Evolutionary conservation across 2,113 vertebrate species (phyloP).

Genomic region (Anolis sagrei): DNA sequence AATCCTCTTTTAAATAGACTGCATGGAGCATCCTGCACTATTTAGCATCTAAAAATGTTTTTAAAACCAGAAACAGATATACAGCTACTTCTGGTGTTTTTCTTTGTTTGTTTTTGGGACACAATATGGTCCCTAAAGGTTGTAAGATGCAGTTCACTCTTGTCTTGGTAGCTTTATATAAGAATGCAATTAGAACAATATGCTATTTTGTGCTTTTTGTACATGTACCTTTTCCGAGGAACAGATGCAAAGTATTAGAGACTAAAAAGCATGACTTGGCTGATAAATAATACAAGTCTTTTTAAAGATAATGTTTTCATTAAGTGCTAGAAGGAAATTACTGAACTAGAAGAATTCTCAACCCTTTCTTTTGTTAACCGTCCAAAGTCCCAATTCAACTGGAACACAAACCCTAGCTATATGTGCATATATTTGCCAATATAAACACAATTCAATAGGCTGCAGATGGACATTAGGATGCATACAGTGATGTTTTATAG

Average conservation of each 20-base stretch:
- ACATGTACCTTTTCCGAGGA: background rate
- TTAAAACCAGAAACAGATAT: too few relatives aligned
- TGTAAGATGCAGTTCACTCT: too few relatives aligned
- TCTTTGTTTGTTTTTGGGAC: too few relatives aligned
- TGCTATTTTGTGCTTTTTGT: background rate
- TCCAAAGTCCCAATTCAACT: background rate
- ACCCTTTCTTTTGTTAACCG: background rate
- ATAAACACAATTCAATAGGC: background rate
- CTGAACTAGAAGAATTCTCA: background rate
- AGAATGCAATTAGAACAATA: background rate
- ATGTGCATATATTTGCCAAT: background rate
- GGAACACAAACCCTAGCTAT: background rate
- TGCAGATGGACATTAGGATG: background rate
- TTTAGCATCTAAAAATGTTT: too few relatives aligned
- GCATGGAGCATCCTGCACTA: too few relatives aligned
- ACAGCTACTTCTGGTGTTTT: too few relatives aligned
- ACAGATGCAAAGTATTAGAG: background rate
- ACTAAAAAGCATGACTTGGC: background rate
- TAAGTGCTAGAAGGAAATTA: background rate
- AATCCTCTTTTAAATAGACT: too few relatives aligned
- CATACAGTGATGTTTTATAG: background rate
- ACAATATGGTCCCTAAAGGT: too few relatives aligned
- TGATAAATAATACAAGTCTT: background rate
- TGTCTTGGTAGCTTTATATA: background rate
- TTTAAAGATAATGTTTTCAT: background rate